Conservation (phyloP, 2,113 vertebrate species). For the Peromyscus polionotus region DNA sequence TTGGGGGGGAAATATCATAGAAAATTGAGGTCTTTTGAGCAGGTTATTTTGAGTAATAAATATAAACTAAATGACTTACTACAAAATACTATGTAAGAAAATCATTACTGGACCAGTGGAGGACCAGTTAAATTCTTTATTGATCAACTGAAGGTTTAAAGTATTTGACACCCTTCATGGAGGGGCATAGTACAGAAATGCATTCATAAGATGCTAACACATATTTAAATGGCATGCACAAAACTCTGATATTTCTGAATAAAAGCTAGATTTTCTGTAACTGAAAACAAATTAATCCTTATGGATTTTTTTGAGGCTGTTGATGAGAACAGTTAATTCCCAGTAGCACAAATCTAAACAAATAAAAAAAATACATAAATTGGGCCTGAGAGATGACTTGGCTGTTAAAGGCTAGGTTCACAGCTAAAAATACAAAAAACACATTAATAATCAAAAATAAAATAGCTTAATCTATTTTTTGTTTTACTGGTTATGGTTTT, state of each 20-base stretch:
- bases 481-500: not conserved
- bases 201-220: not conserved
- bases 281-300: not conserved
- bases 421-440: not conserved
- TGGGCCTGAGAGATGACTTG: too few species aligned
- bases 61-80: not conserved
- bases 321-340: not conserved
- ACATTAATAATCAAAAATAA: not conserved
- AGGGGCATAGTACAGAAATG: not conserved
- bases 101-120: not conserved
- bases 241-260: conserved; percentile 1
- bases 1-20: not conserved
- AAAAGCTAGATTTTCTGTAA: not conserved
- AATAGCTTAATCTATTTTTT: not conserved
- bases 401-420: not conserved
- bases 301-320: not conserved
- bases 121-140: not conserved
- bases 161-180: not conserved
- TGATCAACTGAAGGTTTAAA: not conserved
- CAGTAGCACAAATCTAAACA: not conserved
- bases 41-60: not conserved
- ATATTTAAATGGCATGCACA: not conserved
- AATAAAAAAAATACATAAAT: not conserved
- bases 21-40: conserved; percentile 20
- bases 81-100: not conserved